phyloP scores from a whole-genome alignment of 2,797 vertebrate genomes.

The Rousettus madagascariensis region DNA sequence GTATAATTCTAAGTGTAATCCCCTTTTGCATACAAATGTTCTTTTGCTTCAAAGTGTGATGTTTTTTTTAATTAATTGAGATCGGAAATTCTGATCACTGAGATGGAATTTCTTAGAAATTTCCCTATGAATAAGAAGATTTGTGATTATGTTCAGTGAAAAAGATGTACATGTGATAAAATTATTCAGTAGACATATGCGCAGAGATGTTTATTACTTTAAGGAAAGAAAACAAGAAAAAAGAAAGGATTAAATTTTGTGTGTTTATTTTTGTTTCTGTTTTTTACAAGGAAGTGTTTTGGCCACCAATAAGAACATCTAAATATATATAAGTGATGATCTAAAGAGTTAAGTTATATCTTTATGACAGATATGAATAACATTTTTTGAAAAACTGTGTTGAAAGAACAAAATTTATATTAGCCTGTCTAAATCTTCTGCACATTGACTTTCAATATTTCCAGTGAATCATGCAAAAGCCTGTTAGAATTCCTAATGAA shows the following conservation, averaged over 20 bases:
- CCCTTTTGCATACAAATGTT: background rate
- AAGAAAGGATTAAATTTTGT: background rate
- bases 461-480: background rate
- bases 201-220: background rate
- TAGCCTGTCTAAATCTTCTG: background rate
- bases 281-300: background rate
- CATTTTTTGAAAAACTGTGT: background rate
- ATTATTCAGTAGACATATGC: background rate
- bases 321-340: background rate
- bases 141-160: background rate
- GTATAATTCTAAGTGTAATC: background rate
- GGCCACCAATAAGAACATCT: accelerated
- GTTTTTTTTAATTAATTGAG: background rate
- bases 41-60: background rate
- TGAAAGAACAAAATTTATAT: background rate
- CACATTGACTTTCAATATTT: background rate
- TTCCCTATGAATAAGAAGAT: background rate
- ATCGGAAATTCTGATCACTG: background rate
- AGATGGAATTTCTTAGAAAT: background rate
- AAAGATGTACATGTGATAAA: background rate
- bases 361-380: background rate
- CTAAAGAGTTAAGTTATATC: background rate
- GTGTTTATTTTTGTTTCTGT: background rate
- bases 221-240: background rate
- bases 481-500: constrained; percentile 31